Evolutionary conservation across 2,888 invertebrate genomes (phyloP).

Genomic region (Phortica magna): DNA sequence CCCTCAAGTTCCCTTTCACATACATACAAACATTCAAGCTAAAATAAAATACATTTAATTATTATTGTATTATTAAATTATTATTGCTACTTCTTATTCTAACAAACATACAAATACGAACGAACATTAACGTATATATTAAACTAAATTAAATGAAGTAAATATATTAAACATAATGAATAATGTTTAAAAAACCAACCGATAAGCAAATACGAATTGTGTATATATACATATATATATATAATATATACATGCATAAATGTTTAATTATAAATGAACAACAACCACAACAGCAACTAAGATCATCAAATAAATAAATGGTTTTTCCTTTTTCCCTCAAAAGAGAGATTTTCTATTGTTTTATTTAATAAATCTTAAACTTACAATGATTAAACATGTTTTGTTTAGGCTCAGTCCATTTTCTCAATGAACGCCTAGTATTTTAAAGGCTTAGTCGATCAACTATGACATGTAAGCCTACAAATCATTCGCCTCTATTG

Average conservation of each 20-base stretch:
- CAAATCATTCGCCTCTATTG: constrained; percentile 38
- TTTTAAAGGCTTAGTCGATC: no score
- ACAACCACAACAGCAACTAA: constrained; percentile 47
- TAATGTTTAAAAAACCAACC: constrained; percentile 11
- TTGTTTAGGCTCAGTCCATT: no score
- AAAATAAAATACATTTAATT: constrained; percentile 23
- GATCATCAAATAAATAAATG: constrained; percentile 66
- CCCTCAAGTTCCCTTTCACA: constrained; percentile 1
- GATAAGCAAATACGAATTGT: constrained; percentile 13
- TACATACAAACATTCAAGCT: constrained; percentile 15
- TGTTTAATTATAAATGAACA: constrained; percentile 10
- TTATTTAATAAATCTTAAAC: constrained; percentile 7
- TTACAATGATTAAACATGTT: no score
- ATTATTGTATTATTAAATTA: constrained; percentile 30
- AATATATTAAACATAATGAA: constrained; percentile 11
- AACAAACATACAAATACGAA: constrained; percentile 13
- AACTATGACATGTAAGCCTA: no score
- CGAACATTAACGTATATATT: background rate
- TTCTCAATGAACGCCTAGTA: no score
- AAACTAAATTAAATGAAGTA: constrained; percentile 22
- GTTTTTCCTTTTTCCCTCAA: constrained; percentile 72
- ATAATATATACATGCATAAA: constrained; percentile 14
- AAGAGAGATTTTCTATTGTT: constrained; percentile 49
- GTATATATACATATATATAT: constrained; percentile 6
- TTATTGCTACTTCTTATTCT: constrained; percentile 27